Base-by-base conservation (phyloP, 2,888 invertebrate species). In the Argyra leucocephala region DNA sequence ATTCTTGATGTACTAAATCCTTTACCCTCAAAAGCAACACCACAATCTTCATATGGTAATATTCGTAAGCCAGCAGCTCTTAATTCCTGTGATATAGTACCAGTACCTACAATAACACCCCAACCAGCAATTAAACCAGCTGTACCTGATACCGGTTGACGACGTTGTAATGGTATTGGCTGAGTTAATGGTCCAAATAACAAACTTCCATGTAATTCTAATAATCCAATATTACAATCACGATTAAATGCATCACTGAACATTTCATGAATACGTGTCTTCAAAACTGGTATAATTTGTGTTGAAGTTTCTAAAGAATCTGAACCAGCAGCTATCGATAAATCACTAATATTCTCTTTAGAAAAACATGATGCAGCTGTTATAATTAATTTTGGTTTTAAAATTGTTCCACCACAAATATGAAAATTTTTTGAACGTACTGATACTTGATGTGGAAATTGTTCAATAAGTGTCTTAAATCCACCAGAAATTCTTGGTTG, bases 321-420 rank as follows among this genome's bases (percentile, higher is more conserved):
- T 23, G 23, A 15, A 23, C 59, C 59, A 18, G 59, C 59, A 22
- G 23, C 23, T 23, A 59, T 18, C 4, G 59, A 18, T 59, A 59
- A 59, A 59, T 59, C 59, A 24, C 4, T 18, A 18, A 23, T 6
- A 23, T 22, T 15, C 15, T 59, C 59, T 18, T 59, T 12, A 18
- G 4, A 12, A 23, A 59, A 3, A 59, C 59, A 59, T 23, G 12
- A 23, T 22, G 59, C 59, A 15, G 59, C 22, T 23, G 59, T 59
- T 23, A 59, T 23, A 22, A 59, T 59, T 59, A 59, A 59, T 23
- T 59, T 59, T 59, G 59, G 59, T 23, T 59, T 59, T 59, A 59
- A 59, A 23, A 59, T 23, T 4, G 59, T 23, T 23, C 59, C 59
- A 23, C 59, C 59, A 59, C 59, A 59, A 18, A 18, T 59, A 59